phyloP scores from a whole-genome alignment of 2,888 invertebrate genomes.

The Lymantria monacha region DNA sequence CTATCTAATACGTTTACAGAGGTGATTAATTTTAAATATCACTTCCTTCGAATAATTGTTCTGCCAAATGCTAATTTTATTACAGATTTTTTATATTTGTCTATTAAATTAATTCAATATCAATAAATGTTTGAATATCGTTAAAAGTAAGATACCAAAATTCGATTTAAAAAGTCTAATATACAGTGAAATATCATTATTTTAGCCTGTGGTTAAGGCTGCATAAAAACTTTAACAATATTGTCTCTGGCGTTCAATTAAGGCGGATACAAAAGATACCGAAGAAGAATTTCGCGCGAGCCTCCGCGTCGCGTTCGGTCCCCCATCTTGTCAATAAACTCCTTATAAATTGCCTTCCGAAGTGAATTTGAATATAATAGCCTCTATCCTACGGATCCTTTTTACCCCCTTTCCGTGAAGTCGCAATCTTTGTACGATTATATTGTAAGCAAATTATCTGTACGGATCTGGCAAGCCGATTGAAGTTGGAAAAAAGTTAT shows the following conservation, averaged over 20 bases:
- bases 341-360: slow-evolving; percentile 79
- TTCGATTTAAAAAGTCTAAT: not conserved
- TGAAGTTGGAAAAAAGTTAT: slow-evolving; percentile 43
- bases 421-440: slow-evolving; percentile 78
- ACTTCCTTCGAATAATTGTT: too few species aligned
- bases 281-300: slow-evolving; percentile 70
- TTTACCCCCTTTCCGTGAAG: slow-evolving; percentile 69
- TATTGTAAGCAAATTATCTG: slow-evolving; percentile 83
- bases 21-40: too few species aligned
- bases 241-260: slow-evolving; percentile 72
- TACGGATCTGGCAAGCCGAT: slow-evolving; percentile 68
- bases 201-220: slow-evolving; percentile 32
- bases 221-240: slow-evolving; percentile 67
- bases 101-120: too few species aligned
- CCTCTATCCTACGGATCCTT: slow-evolving; percentile 63
- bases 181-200: slow-evolving; percentile 26
- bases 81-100: too few species aligned
- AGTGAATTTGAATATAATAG: slow-evolving; percentile 82
- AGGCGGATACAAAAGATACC: slow-evolving; percentile 61
- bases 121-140: too few species aligned
- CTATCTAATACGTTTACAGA: too few species aligned
- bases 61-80: too few species aligned
- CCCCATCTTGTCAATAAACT: slow-evolving; percentile 77
- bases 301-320: slow-evolving; percentile 45
- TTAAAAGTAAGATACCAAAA: too few species aligned